A percentile compares a stretch with the other conserved stretches of the same genome.
These are phyloP conservation scores for Chalcosyrphus nemorum DNA, from an alignment of 2,888 invertebrate species.

Conservation along the genomic window DNA sequence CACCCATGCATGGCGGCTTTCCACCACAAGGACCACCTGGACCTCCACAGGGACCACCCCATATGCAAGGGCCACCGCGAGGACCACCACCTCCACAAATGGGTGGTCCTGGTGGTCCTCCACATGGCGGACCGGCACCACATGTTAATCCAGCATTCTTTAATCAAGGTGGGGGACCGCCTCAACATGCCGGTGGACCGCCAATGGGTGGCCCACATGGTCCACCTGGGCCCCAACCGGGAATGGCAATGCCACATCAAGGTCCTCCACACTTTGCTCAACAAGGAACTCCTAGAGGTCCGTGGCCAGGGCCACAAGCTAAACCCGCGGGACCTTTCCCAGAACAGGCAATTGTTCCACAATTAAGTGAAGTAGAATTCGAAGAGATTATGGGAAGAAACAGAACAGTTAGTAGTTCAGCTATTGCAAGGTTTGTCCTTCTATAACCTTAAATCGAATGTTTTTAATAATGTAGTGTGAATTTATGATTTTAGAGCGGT, in stretches of 20 bases:
- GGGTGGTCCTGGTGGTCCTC: conserved; percentile 83
- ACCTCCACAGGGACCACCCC: conserved; percentile 86
- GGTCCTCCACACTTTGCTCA: conserved; percentile 88
- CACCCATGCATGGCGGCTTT: conserved; percentile 88
- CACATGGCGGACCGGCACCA: conserved; percentile 91
- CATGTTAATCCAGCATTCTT: conserved; percentile 99
- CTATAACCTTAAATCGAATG: neutral
- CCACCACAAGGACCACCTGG: conserved; percentile 84
- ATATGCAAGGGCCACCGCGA: conserved; percentile 86
- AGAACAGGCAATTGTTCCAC: conserved; percentile 84
- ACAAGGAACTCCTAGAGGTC: conserved; percentile 87
- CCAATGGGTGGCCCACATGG: conserved; percentile 84
- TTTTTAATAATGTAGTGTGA: neutral
- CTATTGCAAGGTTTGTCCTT: conserved; percentile 87
- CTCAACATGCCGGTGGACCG: conserved; percentile 83
- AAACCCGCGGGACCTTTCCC: conserved; percentile 81
- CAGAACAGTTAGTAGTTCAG: conserved; percentile 98
- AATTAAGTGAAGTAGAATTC: conserved; percentile 95
- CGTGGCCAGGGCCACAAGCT: conserved; percentile 84
- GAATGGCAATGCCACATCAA: conserved; percentile 83
- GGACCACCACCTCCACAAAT: conserved; percentile 84
- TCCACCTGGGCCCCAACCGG: conserved; percentile 82
- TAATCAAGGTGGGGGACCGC: conserved; percentile 85
- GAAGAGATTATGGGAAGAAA: conserved; percentile 99
- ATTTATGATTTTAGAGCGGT: conserved; percentile 87